Conservation (phyloP, 1,140 invertebrate species). For the Drosophila virilis region DNA sequence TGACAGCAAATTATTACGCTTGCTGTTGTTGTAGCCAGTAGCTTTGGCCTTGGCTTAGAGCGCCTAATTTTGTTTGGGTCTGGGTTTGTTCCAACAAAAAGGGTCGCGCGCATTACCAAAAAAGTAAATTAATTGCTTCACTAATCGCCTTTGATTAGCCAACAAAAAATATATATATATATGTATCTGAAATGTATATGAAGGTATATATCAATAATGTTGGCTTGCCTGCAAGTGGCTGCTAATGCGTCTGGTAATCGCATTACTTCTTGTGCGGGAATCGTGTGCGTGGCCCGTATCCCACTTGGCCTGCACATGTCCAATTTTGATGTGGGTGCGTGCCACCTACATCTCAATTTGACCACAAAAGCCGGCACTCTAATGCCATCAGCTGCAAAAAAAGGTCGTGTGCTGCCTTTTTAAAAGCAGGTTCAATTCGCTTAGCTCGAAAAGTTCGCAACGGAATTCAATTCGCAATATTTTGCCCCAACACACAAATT, state of each 20-base stretch:
- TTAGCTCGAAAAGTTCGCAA: conserved; percentile 28
- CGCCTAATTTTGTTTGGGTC: conserved; percentile 6
- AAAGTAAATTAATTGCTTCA: conserved; percentile 16
- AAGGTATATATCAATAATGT: conserved; percentile 4
- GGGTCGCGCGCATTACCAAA: conserved; percentile 2
- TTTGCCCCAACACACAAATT: conserved; percentile 15
- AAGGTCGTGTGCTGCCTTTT: conserved; percentile 35
- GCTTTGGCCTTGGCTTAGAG: conserved; percentile 15
- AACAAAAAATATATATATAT: neutral
- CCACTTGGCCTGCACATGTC: conserved; percentile 30
- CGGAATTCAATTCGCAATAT: conserved; percentile 35
- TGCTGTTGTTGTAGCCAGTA: neutral
- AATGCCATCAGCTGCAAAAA: conserved; percentile 48
- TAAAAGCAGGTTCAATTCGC: conserved; percentile 19
- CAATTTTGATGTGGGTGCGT: conserved; percentile 41
- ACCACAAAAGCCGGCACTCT: conserved; percentile 47
- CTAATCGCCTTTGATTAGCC: conserved; percentile 44
- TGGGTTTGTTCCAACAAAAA: conserved; percentile 1
- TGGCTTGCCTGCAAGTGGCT: neutral
- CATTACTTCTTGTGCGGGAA: neutral
- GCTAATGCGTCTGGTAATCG: conserved; percentile 5
- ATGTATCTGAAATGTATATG: neutral
- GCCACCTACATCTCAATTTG: conserved; percentile 46
- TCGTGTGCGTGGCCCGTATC: conserved; percentile 4
- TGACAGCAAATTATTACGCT: conserved; percentile 9